Evolutionary conservation across 2,888 invertebrate species (phyloP).

Genomic region (Pterostichus niger): DNA sequence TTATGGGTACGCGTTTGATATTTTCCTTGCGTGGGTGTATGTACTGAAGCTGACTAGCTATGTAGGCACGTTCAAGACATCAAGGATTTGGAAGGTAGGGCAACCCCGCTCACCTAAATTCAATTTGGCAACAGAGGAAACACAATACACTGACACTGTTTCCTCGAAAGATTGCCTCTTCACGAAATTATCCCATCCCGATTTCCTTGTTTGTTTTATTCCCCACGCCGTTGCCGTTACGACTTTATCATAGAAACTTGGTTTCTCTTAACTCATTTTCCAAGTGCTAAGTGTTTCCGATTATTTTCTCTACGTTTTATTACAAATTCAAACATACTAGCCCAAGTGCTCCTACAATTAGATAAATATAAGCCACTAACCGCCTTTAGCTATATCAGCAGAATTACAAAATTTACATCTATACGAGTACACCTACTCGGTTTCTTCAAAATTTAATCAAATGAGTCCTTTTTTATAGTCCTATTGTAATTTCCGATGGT

Average conservation of each 20-base stretch:
- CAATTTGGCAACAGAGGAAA: constrained; percentile 56
- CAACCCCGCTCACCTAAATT: constrained; percentile 50
- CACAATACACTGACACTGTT: constrained; percentile 57
- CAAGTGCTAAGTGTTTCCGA: constrained; percentile 49
- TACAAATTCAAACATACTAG: constrained; percentile 16
- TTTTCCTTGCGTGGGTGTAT: constrained; percentile 8
- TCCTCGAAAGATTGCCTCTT: constrained; percentile 55
- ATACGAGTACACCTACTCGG: no score
- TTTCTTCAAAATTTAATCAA: no score
- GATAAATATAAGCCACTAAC: constrained; percentile 13
- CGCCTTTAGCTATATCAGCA: not conserved
- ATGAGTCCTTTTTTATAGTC: no score
- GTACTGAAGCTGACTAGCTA: not conserved
- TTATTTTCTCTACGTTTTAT: constrained; percentile 42
- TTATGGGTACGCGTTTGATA: constrained; percentile 30
- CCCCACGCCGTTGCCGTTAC: constrained; percentile 17
- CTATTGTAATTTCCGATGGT: no score
- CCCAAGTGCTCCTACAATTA: constrained; percentile 2
- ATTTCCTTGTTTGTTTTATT: constrained; percentile 47
- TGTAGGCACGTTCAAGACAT: constrained; percentile 51
- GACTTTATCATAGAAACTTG: constrained; percentile 52
- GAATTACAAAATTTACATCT: not conserved
- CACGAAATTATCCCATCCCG: constrained; percentile 56
- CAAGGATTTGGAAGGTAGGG: constrained; percentile 36
- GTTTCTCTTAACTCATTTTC: constrained; percentile 41